Evolutionary conservation across 2,888 invertebrate genomes (phyloP).

Genomic region (Epicampocera succincta): DNA sequence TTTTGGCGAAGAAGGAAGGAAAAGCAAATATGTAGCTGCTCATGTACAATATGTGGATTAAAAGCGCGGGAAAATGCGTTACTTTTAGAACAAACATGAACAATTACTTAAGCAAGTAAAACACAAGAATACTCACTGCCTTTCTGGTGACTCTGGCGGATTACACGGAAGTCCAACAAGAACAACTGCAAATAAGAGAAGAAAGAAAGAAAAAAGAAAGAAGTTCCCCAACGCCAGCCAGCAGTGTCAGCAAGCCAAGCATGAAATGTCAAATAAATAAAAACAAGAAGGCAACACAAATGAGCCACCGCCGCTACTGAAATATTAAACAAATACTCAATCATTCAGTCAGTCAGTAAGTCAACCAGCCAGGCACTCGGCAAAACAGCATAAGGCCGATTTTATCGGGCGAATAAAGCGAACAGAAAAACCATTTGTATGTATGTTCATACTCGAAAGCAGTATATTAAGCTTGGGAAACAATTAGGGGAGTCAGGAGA

Average conservation of each 20-base stretch:
- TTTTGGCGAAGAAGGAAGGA: neutral
- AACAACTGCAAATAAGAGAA: constrained; percentile 10
- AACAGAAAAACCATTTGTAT: neutral
- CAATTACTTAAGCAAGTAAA: constrained; percentile 48
- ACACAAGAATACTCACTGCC: neutral
- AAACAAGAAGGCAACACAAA: constrained; percentile 36
- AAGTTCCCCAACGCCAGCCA: constrained; percentile 12
- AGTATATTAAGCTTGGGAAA: constrained; percentile 39
- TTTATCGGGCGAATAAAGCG: neutral
- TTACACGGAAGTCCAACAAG: constrained; percentile 5
- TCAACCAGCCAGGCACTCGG: constrained; percentile 15
- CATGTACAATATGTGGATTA: constrained; percentile 52
- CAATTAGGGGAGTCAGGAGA: constrained; percentile 61
- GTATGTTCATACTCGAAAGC: neutral
- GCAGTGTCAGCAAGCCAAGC: constrained; percentile 42
- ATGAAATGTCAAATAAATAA: constrained; percentile 66
- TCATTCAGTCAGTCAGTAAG: constrained; percentile 13
- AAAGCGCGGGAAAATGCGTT: constrained; percentile 46
- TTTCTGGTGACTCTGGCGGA: neutral
- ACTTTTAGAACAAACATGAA: constrained; percentile 32
- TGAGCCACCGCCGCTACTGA: constrained; percentile 43
- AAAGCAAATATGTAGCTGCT: neutral
- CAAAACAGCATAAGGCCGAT: constrained; percentile 9
- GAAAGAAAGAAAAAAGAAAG: no score
- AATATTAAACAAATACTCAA: constrained; percentile 44